phyloP scores from a whole-genome alignment of 2,113 vertebrate species.

The Saccopteryx bilineata region DNA sequence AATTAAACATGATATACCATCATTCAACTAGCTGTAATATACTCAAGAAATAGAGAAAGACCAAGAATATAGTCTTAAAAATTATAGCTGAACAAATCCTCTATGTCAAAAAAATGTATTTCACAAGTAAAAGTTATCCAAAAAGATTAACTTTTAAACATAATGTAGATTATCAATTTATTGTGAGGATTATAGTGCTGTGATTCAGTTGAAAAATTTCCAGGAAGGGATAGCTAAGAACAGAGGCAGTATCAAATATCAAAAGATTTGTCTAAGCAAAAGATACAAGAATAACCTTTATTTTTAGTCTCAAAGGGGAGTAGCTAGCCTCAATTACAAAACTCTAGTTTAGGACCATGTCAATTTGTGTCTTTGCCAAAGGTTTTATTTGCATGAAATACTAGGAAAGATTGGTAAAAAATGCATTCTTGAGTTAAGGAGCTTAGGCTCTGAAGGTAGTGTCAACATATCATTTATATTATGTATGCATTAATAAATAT shows the following conservation, averaged over 20 bases:
- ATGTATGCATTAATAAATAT: background rate
- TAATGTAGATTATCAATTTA: background rate
- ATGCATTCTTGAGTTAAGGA: background rate
- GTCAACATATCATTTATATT: conserved; percentile 26
- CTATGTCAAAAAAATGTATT: background rate
- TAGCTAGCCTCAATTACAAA: background rate
- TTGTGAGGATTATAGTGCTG: conserved; percentile 29
- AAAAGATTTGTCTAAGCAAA: conserved; percentile 19
- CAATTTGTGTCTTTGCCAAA: conserved; percentile 56
- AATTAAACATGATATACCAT: conserved; percentile 23
- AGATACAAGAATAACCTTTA: background rate
- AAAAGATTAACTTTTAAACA: conserved; percentile 53
- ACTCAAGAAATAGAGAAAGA: conserved; percentile 39
- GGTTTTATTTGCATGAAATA: conserved; percentile 50
- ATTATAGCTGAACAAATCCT: background rate
- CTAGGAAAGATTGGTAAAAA: background rate
- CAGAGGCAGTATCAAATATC: conserved; percentile 36
- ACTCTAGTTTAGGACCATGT: background rate
- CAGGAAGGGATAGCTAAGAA: conserved; percentile 10
- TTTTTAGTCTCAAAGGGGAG: conserved; percentile 32
- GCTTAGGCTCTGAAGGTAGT: background rate
- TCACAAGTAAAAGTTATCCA: conserved; percentile 11
- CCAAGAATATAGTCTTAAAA: conserved; percentile 23
- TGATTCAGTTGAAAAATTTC: conserved; percentile 47
- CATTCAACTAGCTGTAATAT: background rate